Percentiles rank a stretch among this genome's conserved stretches.
These are phyloP conservation scores for Stictocephala bisonia DNA, from an alignment of 2,888 invertebrate species.

Conservation along the genomic window DNA sequence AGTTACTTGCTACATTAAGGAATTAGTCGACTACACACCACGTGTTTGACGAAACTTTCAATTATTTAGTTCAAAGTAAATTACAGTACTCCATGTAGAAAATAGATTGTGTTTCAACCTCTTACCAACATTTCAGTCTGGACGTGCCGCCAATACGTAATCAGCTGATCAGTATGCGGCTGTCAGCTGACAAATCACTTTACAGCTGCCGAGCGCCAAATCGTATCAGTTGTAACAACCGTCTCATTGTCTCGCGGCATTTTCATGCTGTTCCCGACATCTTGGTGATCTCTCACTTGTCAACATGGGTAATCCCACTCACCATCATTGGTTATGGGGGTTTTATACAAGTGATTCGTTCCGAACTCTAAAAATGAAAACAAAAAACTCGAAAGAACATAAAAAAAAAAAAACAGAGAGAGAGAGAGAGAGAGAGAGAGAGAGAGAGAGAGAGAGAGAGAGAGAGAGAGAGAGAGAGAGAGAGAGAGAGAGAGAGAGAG, in stretches of 20 bases:
- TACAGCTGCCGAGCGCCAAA: not conserved
- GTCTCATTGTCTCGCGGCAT: no score
- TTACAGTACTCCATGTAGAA: no score
- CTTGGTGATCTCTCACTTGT: no score
- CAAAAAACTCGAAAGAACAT: not conserved
- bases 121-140: no score
- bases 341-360: not conserved
- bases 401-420: not conserved
- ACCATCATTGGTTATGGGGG: no score
- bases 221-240: not conserved
- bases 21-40: no score
- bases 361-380: not conserved
- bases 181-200: constrained; percentile 27
- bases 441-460: not conserved
- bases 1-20: no score
- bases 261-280: no score
- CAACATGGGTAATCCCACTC: no score
- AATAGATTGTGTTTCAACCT: no score
- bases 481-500: not conserved
- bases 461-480: not conserved
- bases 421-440: not conserved
- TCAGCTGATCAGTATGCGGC: constrained; percentile 23
- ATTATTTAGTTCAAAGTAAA: no score
- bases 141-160: constrained; percentile 14
- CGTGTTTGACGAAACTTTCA: no score